Base-by-base conservation (phyloP, 2,113 vertebrate species). In the Lampris megalopsis region DNA sequence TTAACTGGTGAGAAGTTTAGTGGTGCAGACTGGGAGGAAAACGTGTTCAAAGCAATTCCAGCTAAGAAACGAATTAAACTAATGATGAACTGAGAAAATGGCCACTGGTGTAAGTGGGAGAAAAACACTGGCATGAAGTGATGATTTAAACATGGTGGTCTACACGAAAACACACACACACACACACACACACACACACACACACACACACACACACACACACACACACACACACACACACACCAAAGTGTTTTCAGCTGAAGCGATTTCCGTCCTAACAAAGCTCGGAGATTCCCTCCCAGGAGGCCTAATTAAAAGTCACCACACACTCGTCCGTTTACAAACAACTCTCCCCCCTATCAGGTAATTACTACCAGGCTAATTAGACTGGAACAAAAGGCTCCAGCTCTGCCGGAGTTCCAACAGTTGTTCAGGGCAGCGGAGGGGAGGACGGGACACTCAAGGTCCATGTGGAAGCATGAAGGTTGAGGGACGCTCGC, bases 271-370 rank as follows among this genome's bases (percentile, higher is more conserved):
- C 50, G 69, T 78, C 78, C 72, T 6, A 40, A 13, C 63, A 40
- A 54, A 70, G 58, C 68, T 49, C 2, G 50, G 56, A 24, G 69
- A 47, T 73, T 56, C 64, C 38, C 70, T 89, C 89, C 81, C 89
- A 78, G 62, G 72, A 70, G 89, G 75, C 80, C 73, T 75, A 75
- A 92, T 92, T 92, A 92, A 77, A 82, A 83, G 68, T 81, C 66
- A 49, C 73, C 42, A 62, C 71, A 82, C 69, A 78, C 61, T 59
- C 78, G 70, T 80, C 78, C 78, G 79, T 66, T 86, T 72, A 75
- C 76, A 71, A 88, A 77, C 70, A 81, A 75, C 67, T 81, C 76
- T 87, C 85, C 84, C 79, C 75, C 57, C 54, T 64, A 68, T 60
- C 61, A 61, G 81, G 74, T 79, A 65, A 90, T 88, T 78, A 83